A percentile compares a stretch with the other conserved stretches of the same genome.
Conservation (phyloP, 2,797 vertebrate genomes). For the Enteromius fasciolatus region DNA sequence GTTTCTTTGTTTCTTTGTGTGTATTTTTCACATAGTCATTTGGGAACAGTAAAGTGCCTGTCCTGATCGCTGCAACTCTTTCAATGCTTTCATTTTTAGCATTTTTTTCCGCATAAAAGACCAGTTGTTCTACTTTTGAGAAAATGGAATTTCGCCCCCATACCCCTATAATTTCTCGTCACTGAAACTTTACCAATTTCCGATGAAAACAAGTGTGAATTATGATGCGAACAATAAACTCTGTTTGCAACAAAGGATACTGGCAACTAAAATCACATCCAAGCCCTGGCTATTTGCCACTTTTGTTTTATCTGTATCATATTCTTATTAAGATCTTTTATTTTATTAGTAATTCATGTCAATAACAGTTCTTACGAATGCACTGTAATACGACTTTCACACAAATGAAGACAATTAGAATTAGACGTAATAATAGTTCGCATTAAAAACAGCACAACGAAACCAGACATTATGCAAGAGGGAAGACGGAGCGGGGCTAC, state of each 20-base stretch:
- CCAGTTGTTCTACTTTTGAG: slow-evolving; percentile 63
- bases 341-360: background rate
- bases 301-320: background rate
- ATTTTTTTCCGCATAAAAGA: slow-evolving; percentile 64
- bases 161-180: slow-evolving; percentile 17
- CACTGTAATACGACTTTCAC: background rate
- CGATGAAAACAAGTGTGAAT: slow-evolving; percentile 52
- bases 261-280: background rate
- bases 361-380: background rate
- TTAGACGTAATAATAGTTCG: background rate
- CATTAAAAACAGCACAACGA: background rate
- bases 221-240: slow-evolving; percentile 57
- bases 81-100: slow-evolving; percentile 60
- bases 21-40: background rate
- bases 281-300: background rate
- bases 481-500: background rate
- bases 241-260: slow-evolving; percentile 24
- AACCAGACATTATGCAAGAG: too few species aligned
- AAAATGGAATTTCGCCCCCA: slow-evolving; percentile 32
- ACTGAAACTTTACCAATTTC: background rate
- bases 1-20: slow-evolving; percentile 10
- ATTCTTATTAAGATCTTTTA: background rate
- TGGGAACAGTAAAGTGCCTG: slow-evolving; percentile 72
- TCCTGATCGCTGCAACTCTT: slow-evolving; percentile 61
- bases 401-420: background rate